Evolutionary conservation across 2,113 vertebrate species (phyloP).

Genomic region (Anhinga rufa): DNA sequence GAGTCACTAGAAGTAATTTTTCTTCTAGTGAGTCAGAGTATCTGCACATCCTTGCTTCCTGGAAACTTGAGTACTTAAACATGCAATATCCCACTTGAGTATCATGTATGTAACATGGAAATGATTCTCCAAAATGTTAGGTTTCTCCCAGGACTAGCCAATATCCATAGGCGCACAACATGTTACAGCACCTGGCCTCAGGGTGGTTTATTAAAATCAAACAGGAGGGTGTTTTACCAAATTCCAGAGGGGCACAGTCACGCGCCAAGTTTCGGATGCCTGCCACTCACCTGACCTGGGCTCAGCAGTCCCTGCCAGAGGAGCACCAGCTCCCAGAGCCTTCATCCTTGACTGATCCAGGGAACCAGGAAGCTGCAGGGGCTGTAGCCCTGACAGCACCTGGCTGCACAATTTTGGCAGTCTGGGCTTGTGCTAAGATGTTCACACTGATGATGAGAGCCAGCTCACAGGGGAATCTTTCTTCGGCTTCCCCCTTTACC

Average conservation of each 20-base stretch:
- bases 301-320: neutral
- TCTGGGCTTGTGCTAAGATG: neutral
- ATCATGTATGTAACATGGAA: neutral
- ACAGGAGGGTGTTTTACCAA: neutral
- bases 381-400: neutral
- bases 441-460: neutral
- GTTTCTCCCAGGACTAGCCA: neutral
- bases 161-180: neutral
- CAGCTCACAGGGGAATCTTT: neutral
- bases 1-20: constrained; percentile 20
- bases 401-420: neutral
- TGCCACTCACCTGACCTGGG: neutral
- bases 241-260: neutral
- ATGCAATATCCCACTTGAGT: neutral
- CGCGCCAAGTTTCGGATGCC: neutral
- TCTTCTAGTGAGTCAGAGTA: constrained; percentile 34
- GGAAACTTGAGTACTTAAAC: neutral
- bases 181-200: neutral
- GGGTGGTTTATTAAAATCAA: neutral
- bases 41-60: constrained; percentile 5
- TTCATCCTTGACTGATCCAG: neutral
- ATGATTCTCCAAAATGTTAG: neutral
- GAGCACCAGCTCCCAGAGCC: neutral
- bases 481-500: neutral
- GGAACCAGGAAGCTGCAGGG: neutral